A percentile compares a stretch with the other conserved stretches of the same genome.
These are phyloP conservation scores for Bacillus rossius DNA, from an alignment of 1,140 invertebrate species.

Conservation along the genomic window DNA sequence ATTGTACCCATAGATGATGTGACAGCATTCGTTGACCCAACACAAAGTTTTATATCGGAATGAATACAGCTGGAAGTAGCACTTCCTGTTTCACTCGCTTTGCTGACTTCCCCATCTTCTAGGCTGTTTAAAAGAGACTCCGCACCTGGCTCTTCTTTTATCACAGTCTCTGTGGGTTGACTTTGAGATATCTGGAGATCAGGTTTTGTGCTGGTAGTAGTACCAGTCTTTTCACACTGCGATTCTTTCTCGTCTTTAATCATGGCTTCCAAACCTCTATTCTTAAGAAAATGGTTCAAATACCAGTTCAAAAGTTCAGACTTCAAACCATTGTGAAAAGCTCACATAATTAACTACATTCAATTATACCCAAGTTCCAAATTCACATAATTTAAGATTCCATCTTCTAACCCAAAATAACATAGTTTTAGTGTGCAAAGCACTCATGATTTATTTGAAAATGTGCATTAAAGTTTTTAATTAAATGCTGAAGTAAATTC, in stretches of 20 bases:
- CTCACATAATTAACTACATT: too few species aligned
- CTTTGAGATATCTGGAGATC: constrained; percentile 2
- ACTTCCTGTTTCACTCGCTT: neutral
- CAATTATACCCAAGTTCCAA: too few species aligned
- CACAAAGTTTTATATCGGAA: neutral
- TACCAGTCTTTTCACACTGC: constrained; percentile 12
- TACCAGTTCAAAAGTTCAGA: too few species aligned
- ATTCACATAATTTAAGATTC: too few species aligned
- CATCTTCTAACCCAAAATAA: too few species aligned
- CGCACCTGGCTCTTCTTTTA: constrained; percentile 11
- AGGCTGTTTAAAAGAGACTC: neutral
- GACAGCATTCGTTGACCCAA: neutral
- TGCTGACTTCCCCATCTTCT: constrained; percentile 10
- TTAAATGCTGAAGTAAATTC: too few species aligned
- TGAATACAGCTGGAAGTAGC: neutral
- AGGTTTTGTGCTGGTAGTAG: neutral
- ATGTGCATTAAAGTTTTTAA: too few species aligned
- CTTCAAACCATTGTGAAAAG: too few species aligned
- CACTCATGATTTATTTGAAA: too few species aligned
- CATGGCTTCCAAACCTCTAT: neutral
- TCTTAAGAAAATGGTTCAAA: too few species aligned
- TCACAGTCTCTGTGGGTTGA: neutral
- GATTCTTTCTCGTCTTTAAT: constrained; percentile 14
- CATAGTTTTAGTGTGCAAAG: too few species aligned
- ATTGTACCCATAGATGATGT: neutral